Evolutionary conservation across 2,797 vertebrate genomes (phyloP).

Genomic region (Nyctalus aviator): DNA sequence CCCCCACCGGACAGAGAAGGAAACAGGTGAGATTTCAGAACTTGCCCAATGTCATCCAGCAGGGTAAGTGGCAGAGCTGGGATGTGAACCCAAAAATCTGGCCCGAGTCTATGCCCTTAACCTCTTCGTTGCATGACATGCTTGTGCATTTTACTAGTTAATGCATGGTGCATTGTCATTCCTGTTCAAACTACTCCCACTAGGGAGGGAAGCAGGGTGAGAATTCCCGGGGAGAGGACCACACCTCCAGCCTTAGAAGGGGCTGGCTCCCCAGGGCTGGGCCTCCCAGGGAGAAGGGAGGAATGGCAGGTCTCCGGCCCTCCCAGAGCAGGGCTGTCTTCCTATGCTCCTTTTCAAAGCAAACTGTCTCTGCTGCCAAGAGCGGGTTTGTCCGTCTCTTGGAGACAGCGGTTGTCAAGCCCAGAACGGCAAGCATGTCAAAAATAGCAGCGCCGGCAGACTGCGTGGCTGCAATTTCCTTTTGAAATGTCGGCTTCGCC

Average conservation of each 20-base stretch:
- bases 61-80: not conserved
- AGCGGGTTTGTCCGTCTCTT: conserved; percentile 83
- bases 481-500: conserved; percentile 76
- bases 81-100: not conserved
- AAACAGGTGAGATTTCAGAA: not conserved
- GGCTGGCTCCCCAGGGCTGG: fast-evolving
- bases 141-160: not conserved
- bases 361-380: conserved; percentile 43
- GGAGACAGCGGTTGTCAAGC: conserved; percentile 86
- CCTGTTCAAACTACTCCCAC: not conserved
- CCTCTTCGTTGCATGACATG: not conserved
- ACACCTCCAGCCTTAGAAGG: no score
- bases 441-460: conserved; percentile 78
- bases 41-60: not conserved
- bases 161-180: no score
- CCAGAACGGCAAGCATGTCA: conserved; percentile 84
- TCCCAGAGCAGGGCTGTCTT: not conserved
- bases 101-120: not conserved
- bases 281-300: not conserved
- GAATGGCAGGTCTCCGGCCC: fast-evolving
- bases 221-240: fast-evolving
- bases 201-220: not conserved
- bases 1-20: not conserved
- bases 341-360: conserved; percentile 13
- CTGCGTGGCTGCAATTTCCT: conserved; percentile 79